phyloP scores from a whole-genome alignment of 1,140 invertebrate genomes.

The Cydia splendana region DNA sequence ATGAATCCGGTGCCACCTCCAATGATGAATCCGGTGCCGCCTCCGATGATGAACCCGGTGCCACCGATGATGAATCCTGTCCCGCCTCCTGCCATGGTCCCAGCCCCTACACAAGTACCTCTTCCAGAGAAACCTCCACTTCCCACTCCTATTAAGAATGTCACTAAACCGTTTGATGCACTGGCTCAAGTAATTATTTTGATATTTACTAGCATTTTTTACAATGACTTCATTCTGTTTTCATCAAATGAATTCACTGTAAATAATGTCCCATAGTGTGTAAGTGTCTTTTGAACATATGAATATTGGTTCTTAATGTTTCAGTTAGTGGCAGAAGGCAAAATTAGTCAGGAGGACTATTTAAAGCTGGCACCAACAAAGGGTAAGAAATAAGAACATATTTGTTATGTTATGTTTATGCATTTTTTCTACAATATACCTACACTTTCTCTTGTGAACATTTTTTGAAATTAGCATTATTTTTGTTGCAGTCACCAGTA shows the following conservation, averaged over 20 bases:
- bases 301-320: slow-evolving; percentile 46
- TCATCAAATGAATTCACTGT: slow-evolving; percentile 11
- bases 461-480: slow-evolving; percentile 40
- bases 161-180: slow-evolving; percentile 55
- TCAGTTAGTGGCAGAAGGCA: slow-evolving; percentile 73
- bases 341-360: slow-evolving; percentile 71
- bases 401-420: slow-evolving; percentile 11
- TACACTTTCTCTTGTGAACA: slow-evolving; percentile 31
- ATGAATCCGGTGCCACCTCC: slow-evolving; percentile 32
- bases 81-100: slow-evolving; percentile 35
- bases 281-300: slow-evolving; percentile 34
- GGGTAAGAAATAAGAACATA: slow-evolving; percentile 49
- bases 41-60: slow-evolving; percentile 34
- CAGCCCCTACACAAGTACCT: slow-evolving; percentile 47
- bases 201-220: background rate
- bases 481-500: slow-evolving; percentile 49
- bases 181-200: slow-evolving; percentile 70
- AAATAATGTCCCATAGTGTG: slow-evolving; percentile 34
- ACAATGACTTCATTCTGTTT: background rate
- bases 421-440: slow-evolving; percentile 19
- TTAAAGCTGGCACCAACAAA: slow-evolving; percentile 71
- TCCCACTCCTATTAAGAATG: slow-evolving; percentile 34
- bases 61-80: background rate
- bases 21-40: slow-evolving; percentile 30
- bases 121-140: slow-evolving; percentile 36